Percentiles rank a stretch among this genome's conserved stretches.
Conservation (phyloP, 2,888 invertebrate genomes). For the Drosophila fulvimacula region DNA sequence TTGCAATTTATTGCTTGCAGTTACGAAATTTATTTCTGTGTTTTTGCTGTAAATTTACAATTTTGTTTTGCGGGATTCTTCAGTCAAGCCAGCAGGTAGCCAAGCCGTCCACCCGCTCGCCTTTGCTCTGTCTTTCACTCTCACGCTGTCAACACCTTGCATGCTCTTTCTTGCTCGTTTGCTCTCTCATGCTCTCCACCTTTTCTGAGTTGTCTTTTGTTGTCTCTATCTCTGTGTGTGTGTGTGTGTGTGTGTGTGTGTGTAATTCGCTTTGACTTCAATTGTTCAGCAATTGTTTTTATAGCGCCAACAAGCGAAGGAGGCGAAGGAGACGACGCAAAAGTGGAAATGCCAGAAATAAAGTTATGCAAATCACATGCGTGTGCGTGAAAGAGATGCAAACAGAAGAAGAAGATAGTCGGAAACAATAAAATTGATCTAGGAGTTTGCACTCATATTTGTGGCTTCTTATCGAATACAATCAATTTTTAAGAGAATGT, state of each 20-base stretch:
- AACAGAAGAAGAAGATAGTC: slow-evolving; percentile 30
- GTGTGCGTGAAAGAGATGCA: slow-evolving; percentile 18
- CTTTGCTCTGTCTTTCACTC: slow-evolving; percentile 6
- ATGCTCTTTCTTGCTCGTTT: slow-evolving; percentile 2
- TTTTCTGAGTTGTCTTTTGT: neutral
- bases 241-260: slow-evolving; percentile 32
- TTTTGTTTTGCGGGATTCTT: slow-evolving; percentile 53
- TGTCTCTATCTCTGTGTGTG: slow-evolving; percentile 27
- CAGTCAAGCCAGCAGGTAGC: slow-evolving; percentile 48
- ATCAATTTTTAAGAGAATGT: slow-evolving; percentile 3
- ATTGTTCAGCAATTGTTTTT: slow-evolving; percentile 80
- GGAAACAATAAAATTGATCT: slow-evolving; percentile 71
- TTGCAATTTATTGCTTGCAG: slow-evolving; percentile 78
- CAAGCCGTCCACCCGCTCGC: neutral
- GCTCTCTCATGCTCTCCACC: neutral
- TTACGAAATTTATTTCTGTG: slow-evolving; percentile 76
- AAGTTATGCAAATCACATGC: slow-evolving; percentile 75
- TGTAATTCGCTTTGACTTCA: slow-evolving; percentile 63
- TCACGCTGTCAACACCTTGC: slow-evolving; percentile 6
- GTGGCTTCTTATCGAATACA: neutral
- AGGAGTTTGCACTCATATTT: slow-evolving; percentile 19
- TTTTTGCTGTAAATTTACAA: slow-evolving; percentile 77
- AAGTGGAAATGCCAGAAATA: slow-evolving; percentile 65
- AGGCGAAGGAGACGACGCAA: slow-evolving; percentile 12
- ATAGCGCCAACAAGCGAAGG: slow-evolving; percentile 63